A percentile compares a stretch with the other conserved stretches of the same genome.
Conservation (phyloP, 2,797 vertebrate genomes). For the Menidia menidia region DNA sequence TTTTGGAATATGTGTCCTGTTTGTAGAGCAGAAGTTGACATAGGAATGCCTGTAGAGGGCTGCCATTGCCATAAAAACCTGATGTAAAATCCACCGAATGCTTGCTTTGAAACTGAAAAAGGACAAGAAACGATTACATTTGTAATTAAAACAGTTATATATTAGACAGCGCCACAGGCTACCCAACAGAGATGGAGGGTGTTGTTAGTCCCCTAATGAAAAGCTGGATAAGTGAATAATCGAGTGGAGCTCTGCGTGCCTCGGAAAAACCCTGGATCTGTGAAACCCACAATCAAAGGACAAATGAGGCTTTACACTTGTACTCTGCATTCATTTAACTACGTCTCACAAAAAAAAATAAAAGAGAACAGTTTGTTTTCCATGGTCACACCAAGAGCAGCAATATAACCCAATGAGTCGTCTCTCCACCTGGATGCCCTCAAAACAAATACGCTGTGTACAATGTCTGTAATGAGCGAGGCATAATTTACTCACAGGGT, state of each 20-base stretch:
- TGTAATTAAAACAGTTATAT: slow-evolving; percentile 5
- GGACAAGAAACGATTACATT: neutral
- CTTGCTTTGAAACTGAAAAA: neutral
- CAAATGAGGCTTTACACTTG: slow-evolving; percentile 26
- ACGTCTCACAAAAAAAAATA: slow-evolving; percentile 1
- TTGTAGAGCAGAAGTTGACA: neutral
- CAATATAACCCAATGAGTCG: slow-evolving; percentile 32
- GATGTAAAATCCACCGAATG: neutral
- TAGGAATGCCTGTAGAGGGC: neutral
- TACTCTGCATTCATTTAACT: slow-evolving; percentile 29
- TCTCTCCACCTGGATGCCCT: slow-evolving; percentile 36
- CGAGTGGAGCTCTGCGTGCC: slow-evolving; percentile 4
- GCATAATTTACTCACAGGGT: slow-evolving; percentile 43
- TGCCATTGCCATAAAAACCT: neutral
- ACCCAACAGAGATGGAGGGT: slow-evolving; percentile 1
- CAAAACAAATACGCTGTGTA: slow-evolving; percentile 44
- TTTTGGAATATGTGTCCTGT: too few relatives aligned
- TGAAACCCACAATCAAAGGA: slow-evolving; percentile 30
- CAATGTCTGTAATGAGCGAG: slow-evolving; percentile 52
- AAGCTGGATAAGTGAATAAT: slow-evolving; percentile 33
- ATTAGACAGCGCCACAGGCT: neutral
- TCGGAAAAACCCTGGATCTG: slow-evolving; percentile 22
- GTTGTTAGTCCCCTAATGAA: slow-evolving; percentile 23
- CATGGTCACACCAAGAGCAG: slow-evolving; percentile 12
- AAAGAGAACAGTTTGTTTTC: slow-evolving; percentile 25